Conservation (phyloP, 2,113 vertebrate genomes). For the Cebus imitator region DNA sequence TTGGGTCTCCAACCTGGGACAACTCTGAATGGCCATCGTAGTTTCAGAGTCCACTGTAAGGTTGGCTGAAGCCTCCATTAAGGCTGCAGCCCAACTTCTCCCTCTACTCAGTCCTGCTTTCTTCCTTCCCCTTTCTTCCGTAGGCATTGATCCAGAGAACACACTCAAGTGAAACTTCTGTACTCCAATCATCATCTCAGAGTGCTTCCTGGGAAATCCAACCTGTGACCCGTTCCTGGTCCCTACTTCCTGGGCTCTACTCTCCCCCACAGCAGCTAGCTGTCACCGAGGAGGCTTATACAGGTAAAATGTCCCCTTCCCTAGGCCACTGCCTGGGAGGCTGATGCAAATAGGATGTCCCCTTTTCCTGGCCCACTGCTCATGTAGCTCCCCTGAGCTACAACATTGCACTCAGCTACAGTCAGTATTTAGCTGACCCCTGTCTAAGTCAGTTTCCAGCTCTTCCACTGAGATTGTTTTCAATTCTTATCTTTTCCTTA, state of each 20-base stretch:
- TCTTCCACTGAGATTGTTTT: not conserved
- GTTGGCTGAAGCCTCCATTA: not conserved
- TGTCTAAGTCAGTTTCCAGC: not conserved
- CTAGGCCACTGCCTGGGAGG: not conserved
- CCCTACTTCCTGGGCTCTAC: not conserved
- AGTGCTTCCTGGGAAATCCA: not conserved
- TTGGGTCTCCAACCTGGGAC: not conserved
- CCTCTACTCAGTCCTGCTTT: not conserved
- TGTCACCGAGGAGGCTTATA: not conserved
- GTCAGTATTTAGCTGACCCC: not conserved
- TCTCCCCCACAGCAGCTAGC: not conserved
- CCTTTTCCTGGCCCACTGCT: too few species aligned
- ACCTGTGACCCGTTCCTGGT: not conserved
- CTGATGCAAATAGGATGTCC: not conserved
- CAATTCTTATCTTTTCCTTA: not conserved
- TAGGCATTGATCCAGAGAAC: not conserved
- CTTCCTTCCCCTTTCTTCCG: not conserved
- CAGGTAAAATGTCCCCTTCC: not conserved
- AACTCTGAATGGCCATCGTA: not conserved
- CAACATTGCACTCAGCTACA: rapidly evolving
- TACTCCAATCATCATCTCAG: not conserved
- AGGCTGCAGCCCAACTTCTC: not conserved
- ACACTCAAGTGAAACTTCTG: not conserved
- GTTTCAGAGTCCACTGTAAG: not conserved
- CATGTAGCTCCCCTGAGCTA: not conserved